Conservation (phyloP, 2,797 vertebrate species). For the Smutsia gigantea region DNA sequence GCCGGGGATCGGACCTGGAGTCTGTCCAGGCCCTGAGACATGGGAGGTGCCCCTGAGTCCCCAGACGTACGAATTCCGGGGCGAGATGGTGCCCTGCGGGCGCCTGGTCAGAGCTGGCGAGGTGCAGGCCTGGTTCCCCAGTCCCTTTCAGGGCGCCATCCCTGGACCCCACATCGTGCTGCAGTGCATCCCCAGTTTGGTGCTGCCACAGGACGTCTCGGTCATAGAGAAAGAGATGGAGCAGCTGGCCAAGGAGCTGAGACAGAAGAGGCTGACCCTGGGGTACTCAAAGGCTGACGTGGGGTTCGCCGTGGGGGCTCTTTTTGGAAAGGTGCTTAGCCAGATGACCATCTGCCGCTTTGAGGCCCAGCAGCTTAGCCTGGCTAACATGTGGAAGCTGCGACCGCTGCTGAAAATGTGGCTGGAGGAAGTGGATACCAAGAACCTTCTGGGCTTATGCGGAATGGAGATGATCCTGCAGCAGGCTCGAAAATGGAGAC, state of each 20-base stretch:
- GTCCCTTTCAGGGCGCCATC: background rate
- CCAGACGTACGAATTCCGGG: background rate
- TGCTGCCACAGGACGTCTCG: conserved; percentile 66
- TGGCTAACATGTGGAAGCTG: conserved; percentile 81
- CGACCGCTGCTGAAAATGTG: conserved; percentile 82
- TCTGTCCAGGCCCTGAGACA: background rate
- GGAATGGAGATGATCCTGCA: conserved; percentile 59
- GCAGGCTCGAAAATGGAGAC: conserved; percentile 46
- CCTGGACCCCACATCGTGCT: background rate
- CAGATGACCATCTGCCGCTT: conserved; percentile 60
- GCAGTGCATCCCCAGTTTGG: background rate
- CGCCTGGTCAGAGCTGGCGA: background rate
- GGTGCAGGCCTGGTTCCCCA: background rate
- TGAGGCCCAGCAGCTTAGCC: conserved; percentile 66
- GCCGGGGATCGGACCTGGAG: background rate
- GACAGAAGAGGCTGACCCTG: conserved; percentile 81
- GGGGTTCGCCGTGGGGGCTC: conserved; percentile 80
- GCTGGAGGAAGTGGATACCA: conserved; percentile 81
- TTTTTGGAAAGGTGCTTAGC: conserved; percentile 79
- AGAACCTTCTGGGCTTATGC: conserved; percentile 79
- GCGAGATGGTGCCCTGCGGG: background rate
- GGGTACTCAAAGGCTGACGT: conserved; percentile 84
- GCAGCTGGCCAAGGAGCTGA: conserved; percentile 85
- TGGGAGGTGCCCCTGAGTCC: background rate
- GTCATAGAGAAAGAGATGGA: conserved; percentile 82